Conservation (phyloP, 2,888 invertebrate genomes). For the Aspidiotus destructor region DNA sequence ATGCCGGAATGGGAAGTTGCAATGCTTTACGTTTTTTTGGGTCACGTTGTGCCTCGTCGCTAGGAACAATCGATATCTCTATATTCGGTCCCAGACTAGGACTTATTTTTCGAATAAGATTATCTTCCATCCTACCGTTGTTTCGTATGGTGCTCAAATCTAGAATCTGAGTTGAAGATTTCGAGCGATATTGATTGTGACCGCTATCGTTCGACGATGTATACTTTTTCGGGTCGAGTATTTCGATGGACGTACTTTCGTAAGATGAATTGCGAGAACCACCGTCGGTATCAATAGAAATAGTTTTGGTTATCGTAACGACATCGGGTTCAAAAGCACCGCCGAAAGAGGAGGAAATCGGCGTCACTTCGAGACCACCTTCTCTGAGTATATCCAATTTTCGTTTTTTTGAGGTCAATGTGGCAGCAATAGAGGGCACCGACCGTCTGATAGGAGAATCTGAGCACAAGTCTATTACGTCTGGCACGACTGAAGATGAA, state of each 20-base stretch:
- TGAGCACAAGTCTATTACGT: slow-evolving; percentile 51
- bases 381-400: slow-evolving; percentile 60
- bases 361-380: slow-evolving; percentile 64
- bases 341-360: slow-evolving; percentile 43
- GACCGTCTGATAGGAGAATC: slow-evolving; percentile 33
- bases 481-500: slow-evolving; percentile 49
- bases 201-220: neutral
- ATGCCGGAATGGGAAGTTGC: slow-evolving; percentile 17
- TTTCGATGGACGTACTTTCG: slow-evolving; percentile 11
- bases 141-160: slow-evolving; percentile 24
- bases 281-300: slow-evolving; percentile 13
- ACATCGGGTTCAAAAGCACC: slow-evolving; percentile 3
- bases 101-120: slow-evolving; percentile 20
- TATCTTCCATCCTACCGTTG: neutral
- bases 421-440: slow-evolving; percentile 30
- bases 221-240: slow-evolving; percentile 4
- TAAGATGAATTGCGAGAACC: slow-evolving; percentile 20
- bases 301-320: slow-evolving; percentile 5
- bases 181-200: neutral
- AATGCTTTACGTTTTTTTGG: slow-evolving; percentile 18
- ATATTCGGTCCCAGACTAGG: slow-evolving; percentile 26
- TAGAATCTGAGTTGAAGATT: slow-evolving; percentile 12
- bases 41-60: slow-evolving; percentile 7
- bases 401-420: slow-evolving; percentile 13
- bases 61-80: slow-evolving; percentile 20